Evolutionary conservation across 2,888 invertebrate genomes (phyloP).

Genomic region (Rugalucina vietnamica): DNA sequence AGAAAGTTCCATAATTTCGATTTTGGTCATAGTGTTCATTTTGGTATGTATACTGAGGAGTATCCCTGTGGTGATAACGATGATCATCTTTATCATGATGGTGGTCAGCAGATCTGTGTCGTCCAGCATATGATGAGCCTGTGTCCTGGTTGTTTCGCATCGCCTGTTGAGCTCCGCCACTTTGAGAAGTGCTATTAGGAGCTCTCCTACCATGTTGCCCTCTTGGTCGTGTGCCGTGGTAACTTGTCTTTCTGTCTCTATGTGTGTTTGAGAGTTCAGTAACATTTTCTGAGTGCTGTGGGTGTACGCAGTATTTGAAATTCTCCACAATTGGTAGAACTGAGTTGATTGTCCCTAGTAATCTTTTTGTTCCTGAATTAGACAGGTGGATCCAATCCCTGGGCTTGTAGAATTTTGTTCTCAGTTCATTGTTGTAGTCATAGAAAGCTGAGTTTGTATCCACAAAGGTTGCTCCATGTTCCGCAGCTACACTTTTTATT

Average conservation of each 20-base stretch:
- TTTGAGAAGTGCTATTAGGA: background rate
- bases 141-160: background rate
- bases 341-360: background rate
- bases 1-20: no score
- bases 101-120: background rate
- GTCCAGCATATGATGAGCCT: background rate
- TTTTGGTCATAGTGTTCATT: background rate
- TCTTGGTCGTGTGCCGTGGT: no score
- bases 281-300: background rate
- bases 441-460: background rate
- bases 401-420: background rate
- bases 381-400: slow-evolving; percentile 3
- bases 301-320: background rate
- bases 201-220: background rate
- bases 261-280: background rate
- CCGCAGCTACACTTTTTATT: background rate
- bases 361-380: background rate
- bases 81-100: background rate
- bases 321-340: background rate
- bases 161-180: background rate
- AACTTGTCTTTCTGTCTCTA: no score
- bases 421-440: background rate
- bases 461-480: background rate
- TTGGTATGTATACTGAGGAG: background rate
- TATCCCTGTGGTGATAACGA: background rate